Evolutionary conservation across 2,113 vertebrate genomes (phyloP).

Genomic region (Callionymus lyra): DNA sequence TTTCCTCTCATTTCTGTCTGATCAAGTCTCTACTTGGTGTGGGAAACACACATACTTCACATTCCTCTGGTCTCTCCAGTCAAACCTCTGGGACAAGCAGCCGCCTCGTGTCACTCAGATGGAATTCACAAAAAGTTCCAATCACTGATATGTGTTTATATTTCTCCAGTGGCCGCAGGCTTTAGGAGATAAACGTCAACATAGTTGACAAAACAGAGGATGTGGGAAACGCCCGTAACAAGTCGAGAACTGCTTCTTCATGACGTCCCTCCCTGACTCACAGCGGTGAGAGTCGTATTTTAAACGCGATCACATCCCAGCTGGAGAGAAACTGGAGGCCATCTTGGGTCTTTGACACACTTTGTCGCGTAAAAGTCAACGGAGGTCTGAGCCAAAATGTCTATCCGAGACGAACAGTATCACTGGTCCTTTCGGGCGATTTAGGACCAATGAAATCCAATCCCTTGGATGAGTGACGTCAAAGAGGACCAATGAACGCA

Average conservation of each 20-base stretch:
- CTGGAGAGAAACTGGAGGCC: slow-evolving; percentile 36
- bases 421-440: slow-evolving; percentile 43
- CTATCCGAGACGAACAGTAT: slow-evolving; percentile 28
- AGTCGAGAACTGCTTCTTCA: slow-evolving; percentile 40
- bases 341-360: slow-evolving; percentile 41
- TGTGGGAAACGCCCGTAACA: slow-evolving; percentile 59
- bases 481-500: slow-evolving; percentile 19
- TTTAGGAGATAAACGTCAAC: slow-evolving; percentile 16
- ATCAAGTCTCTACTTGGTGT: slow-evolving; percentile 60
- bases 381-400: slow-evolving; percentile 44
- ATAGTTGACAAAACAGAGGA: slow-evolving; percentile 23
- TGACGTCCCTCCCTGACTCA: slow-evolving; percentile 66
- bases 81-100: slow-evolving; percentile 13
- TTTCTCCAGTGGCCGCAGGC: neutral
- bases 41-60: slow-evolving; percentile 43
- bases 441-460: slow-evolving; percentile 40
- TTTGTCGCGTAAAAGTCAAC: neutral
- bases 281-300: slow-evolving; percentile 56
- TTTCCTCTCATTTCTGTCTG: slow-evolving; percentile 4
- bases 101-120: too few species aligned
- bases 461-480: slow-evolving; percentile 1
- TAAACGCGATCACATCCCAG: slow-evolving; percentile 31
- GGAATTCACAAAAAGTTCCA: too few species aligned
- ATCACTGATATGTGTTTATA: too few species aligned
- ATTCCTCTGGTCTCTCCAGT: slow-evolving; percentile 56